These are phyloP conservation scores for Trachemys scripta DNA, from an alignment of 2,113 vertebrate genomes.

Conservation along the genomic window DNA sequence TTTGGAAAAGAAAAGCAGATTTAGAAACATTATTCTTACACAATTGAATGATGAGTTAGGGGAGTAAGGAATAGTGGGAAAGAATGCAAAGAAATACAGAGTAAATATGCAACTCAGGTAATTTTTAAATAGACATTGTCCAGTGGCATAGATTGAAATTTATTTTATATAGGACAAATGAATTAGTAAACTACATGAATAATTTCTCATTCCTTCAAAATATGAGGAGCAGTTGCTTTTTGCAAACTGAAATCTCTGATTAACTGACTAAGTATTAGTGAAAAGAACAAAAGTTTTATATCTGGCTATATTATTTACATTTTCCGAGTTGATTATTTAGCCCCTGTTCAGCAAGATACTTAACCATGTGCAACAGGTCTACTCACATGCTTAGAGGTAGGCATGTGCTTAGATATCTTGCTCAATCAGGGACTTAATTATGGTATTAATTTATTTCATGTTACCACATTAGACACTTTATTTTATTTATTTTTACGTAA, in stretches of 20 bases:
- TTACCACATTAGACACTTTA: not conserved
- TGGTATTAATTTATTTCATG: not conserved
- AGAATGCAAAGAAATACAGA: not conserved
- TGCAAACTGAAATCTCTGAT: too few species aligned
- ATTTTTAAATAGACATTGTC: not conserved
- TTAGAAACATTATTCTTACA: not conserved
- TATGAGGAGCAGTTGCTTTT: too few species aligned
- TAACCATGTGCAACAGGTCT: not conserved
- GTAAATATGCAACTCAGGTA: not conserved
- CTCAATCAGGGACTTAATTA: fast-evolving
- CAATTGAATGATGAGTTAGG: not conserved
- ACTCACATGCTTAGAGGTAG: not conserved
- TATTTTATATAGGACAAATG: not conserved
- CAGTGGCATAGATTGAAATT: not conserved
- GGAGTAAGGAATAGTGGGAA: not conserved
- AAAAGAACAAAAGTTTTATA: too few species aligned
- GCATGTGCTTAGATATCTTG: not conserved
- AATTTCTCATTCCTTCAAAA: not conserved
- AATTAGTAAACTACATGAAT: not conserved
- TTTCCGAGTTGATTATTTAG: not conserved
- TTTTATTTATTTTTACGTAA: not conserved
- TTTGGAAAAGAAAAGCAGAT: not conserved
- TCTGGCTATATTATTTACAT: too few species aligned
- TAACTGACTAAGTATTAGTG: too few species aligned
- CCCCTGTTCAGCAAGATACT: not conserved